Evolutionary conservation across 2,113 vertebrate genomes (phyloP).

Genomic region (Paralichthys olivaceus): DNA sequence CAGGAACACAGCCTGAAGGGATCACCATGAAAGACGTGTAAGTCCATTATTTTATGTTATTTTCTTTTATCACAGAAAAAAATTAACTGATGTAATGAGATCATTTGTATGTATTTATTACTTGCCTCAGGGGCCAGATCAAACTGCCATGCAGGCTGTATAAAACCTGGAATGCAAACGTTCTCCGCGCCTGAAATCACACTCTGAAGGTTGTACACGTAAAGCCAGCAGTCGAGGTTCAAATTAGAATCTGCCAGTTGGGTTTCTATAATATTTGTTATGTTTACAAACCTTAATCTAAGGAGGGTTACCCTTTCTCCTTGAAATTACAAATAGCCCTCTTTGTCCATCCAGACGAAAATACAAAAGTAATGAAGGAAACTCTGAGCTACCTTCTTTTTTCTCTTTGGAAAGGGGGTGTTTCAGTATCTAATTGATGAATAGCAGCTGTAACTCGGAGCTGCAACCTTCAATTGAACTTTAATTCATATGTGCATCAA

Average conservation of each 20-base stretch:
- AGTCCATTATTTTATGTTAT: not conserved
- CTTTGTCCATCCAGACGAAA: conserved; percentile 16
- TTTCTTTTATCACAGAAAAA: not conserved
- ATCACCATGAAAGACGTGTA: not conserved
- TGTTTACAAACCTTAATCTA: not conserved
- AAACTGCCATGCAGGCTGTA: not conserved
- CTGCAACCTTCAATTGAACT: conserved; percentile 82
- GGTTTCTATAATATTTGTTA: not conserved
- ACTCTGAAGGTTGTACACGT: not conserved
- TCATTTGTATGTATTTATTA: not conserved
- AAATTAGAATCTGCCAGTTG: not conserved
- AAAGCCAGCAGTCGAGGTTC: not conserved
- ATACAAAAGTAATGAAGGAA: conserved; percentile 29
- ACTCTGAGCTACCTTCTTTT: conserved; percentile 31
- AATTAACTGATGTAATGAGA: not conserved
- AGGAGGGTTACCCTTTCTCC: conserved; percentile 14
- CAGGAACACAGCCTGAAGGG: too few species aligned
- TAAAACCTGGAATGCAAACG: not conserved
- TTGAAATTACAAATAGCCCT: conserved; percentile 28
- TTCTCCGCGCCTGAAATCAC: not conserved
- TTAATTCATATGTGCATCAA: conserved; percentile 81
- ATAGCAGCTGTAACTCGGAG: conserved; percentile 72
- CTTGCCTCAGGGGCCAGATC: not conserved
- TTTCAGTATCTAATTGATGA: conserved; percentile 80
- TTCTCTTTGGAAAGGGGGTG: conserved; percentile 59